phyloP scores from a whole-genome alignment of 2,113 vertebrate species.

The Prunella himalayana region DNA sequence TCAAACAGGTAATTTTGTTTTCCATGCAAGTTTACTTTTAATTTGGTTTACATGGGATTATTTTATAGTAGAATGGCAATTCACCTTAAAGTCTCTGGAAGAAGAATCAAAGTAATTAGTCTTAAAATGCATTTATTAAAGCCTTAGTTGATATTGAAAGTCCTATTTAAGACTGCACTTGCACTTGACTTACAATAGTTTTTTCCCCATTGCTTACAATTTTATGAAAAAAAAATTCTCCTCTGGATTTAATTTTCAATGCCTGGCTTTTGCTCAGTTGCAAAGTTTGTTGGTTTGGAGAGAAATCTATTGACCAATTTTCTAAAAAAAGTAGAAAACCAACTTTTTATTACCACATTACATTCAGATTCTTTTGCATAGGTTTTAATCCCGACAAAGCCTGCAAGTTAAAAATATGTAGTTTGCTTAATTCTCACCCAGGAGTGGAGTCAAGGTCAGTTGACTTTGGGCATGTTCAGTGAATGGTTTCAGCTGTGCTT shows the following conservation, averaged over 20 bases:
- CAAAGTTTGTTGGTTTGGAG: not conserved
- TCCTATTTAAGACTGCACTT: not conserved
- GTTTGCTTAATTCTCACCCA: not conserved
- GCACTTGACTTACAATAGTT: not conserved
- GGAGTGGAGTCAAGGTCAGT: not conserved
- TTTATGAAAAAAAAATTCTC: not conserved
- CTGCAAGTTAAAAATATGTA: not conserved
- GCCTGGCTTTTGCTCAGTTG: not conserved
- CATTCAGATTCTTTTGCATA: not conserved
- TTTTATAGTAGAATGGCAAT: not conserved
- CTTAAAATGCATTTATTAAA: not conserved
- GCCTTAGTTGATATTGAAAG: not conserved
- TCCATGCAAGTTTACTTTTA: not conserved
- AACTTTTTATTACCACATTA: not conserved
- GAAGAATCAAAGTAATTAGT: not conserved
- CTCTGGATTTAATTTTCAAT: not conserved
- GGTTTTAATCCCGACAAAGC: not conserved
- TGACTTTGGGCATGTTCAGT: not conserved
- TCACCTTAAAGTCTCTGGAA: not conserved
- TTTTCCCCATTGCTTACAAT: not conserved
- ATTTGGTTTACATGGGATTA: not conserved
- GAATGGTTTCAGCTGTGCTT: not conserved
- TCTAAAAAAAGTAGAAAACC: not conserved
- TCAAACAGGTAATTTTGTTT: not conserved
- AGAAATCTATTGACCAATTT: not conserved